Base-by-base conservation (phyloP, 2,113 vertebrate species). In the Clarias magur region DNA sequence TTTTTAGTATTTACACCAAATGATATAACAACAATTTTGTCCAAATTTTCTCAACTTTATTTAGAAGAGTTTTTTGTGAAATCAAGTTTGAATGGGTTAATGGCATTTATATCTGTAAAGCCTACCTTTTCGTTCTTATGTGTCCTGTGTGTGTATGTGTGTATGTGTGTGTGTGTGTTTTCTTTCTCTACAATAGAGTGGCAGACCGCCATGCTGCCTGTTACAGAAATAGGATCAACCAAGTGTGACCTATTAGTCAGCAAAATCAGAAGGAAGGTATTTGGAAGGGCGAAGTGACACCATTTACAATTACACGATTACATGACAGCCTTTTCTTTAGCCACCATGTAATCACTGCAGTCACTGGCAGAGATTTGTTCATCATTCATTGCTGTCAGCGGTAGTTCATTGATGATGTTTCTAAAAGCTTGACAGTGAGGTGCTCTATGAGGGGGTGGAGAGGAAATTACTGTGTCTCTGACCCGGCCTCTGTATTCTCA, bases 351-450 rank as follows among this genome's bases (percentile, higher is more conserved):
- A 73, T 21, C 59, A 48, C 56, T n/a, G 62, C 53, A 75, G 48
- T 83, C 54, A 68, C 25, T 4, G 19, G 62, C 48, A 34, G 81
- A 23, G 63, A 70, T 68, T 65, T 59, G n/a, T 42, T 63, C 27
- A 75, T 88, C 78, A 85, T 85, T 88, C 82, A 90, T 72, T 73
- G 25, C 15, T 72, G 21, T 86, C 60, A 85, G 82, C 68, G 67
- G 83, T 57, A 67, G 56, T 76, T 84, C 79, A 80, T 67, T 82
- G 63, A 87, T 81, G 56, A 82, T 78, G 23, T 76, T 78, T 53
- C n/a, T 85, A 90, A 88, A 87, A 88, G 87, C 70, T 68, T 65
- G 85, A 85, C 56, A 82, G 87, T 88, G 87, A 90, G 68, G 87
- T 79, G 30, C 70, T 25, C 38, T 86, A 81, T 57, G 85, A 85